Evolutionary conservation across 2,113 vertebrate genomes (phyloP), one percentile per base, ranked within the genome.

Genomic region (Mustela nigripes): DNA sequence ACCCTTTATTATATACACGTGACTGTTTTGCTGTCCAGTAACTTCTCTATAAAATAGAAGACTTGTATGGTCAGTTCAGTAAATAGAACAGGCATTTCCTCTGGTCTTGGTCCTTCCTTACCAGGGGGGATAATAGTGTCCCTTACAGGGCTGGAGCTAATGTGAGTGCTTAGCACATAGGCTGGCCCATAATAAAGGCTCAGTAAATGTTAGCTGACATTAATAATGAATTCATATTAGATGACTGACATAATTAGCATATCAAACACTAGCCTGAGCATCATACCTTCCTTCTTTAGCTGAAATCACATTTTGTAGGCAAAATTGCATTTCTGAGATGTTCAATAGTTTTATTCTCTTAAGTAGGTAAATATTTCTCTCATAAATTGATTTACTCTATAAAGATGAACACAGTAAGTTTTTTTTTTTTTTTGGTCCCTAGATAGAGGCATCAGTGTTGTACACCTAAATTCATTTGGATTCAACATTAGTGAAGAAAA

Each of bases 211-310:
- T 98, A 97, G 96, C 33, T 80, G 84, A 94, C 94, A 92, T 97
- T 92, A 98, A 97, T 97, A 97, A 98, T 96, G 83, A 96, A 97
- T 96, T 97, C n/a, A 26, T 83, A 96, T 92, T 60, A 88, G 83
- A 69, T 65, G 56, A 83, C 92, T 48, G 33, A 48, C n/a, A 81
- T 69, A 85, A 91, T 96, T 97, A 96, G 91, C 88, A 98, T 94
- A 97, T 80, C 88, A 97, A 97, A 97, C 91, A 94, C 56, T 45
- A 74, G 58, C 76, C 80, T 53, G 53, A 71, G 39, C 15, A 62
- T 79, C 80, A 88, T 39, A 88, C 5, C 16, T 42, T 18, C 5
- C 33, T 91, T 89, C 67, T 92, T 96, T 94, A 93, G 91, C 80
- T 90, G 60, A 92, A 94, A 90, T 94, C 69, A 93, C 76, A 71